Base-by-base conservation (phyloP, 2,888 invertebrate genomes). In the Amphipoea lucens region DNA sequence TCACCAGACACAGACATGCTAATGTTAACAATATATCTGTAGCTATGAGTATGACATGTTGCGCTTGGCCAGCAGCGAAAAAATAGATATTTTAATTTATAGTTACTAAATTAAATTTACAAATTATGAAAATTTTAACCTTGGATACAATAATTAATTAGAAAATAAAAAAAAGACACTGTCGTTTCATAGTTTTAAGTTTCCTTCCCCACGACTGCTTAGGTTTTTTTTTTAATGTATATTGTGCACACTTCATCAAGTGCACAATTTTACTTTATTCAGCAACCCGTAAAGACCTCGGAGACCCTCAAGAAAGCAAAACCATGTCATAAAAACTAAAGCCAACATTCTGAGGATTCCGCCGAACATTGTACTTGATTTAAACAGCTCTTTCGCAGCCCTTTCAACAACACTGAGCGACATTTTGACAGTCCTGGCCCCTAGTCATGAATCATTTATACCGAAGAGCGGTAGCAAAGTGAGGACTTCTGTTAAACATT, bases 391-490 rank as follows among this genome's bases (percentile, higher is more conserved):
- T 84, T 88, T 88, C 75, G 78, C 67, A 65, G 68, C 71, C 65
- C 74, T 78, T 83, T 81, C 76, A 82, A 82, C 87, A 85, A 82
- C 82, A 82, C 60, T 84, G 76, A 84, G 82, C 79, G 82, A 86
- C 90, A 85, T 88, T 88, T 75, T 67, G 74, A 74, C 84, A 82
- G 79, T 72, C 51, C 72, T 73, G 60, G 87, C 84, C 88, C 82
- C 86, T 86, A 83, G 89, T 86, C 91, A 93, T 94, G 93, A 94
- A 94, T 94, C 92, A 93, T 94, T 94, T 91, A 94, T 93, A 81
- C 79, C 69, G 83, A 87, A 91, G 91, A 90, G 90, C 74, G 82
- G 79, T 79, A 76, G 75, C 90, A 90, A 92, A 93, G 90, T 90
- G 88, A 88, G 87, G 90, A 89, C 88, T 88, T 87, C 87, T 84